Conservation (phyloP, 2,113 vertebrate genomes). For the Ondatra zibethicus region DNA sequence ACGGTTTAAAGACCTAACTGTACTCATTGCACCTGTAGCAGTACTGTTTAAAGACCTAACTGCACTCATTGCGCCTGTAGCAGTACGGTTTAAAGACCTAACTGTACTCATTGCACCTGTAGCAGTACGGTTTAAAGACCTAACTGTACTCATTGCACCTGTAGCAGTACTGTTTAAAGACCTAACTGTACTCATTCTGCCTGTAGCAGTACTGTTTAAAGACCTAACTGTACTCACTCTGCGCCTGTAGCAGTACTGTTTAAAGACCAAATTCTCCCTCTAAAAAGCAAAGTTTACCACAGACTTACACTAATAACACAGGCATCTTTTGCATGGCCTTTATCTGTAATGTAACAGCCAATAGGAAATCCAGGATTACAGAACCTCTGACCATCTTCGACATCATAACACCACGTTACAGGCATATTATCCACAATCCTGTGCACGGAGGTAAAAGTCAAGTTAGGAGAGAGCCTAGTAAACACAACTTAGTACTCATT, state of each 20-base stretch:
- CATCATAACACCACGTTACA: constrained; percentile 98
- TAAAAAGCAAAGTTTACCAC: not conserved
- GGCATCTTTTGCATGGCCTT: constrained; percentile 95
- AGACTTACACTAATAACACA: constrained; percentile 97
- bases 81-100: too few relatives aligned
- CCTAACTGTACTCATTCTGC: not conserved
- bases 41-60: too few relatives aligned
- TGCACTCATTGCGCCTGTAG: not conserved
- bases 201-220: not conserved
- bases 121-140: too few relatives aligned
- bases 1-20: too few relatives aligned
- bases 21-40: not conserved
- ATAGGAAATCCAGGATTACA: constrained; percentile 99
- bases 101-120: not conserved
- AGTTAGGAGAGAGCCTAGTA: constrained; percentile 10
- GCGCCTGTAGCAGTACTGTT: not conserved
- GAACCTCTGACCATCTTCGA: constrained; percentile 95
- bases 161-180: not conserved
- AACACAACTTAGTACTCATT: not conserved
- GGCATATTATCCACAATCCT: constrained; percentile 99
- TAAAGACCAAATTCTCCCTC: constrained; percentile 34
- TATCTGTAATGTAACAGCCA: constrained; percentile 94
- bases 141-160: not conserved
- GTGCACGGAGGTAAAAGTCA: constrained; percentile 55
- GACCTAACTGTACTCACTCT: not conserved